Conservation (phyloP, 2,888 invertebrate species). For the Agonopterix subpropinquella region DNA sequence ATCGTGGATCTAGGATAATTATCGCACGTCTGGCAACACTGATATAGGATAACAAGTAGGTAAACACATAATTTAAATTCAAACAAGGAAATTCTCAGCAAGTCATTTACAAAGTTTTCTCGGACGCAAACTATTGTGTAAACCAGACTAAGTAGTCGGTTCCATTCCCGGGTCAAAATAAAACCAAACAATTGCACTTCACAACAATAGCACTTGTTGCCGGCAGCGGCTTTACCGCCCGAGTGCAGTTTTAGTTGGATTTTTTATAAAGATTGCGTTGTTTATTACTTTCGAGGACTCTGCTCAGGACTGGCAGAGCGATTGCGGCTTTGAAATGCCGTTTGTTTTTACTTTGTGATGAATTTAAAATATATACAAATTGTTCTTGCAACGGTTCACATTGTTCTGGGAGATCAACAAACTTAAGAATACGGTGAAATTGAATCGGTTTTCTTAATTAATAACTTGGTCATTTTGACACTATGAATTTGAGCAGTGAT, state of each 20-base stretch:
- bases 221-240: not conserved
- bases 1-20: too few relatives aligned
- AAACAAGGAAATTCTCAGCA: too few relatives aligned
- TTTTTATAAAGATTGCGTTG: constrained; percentile 7
- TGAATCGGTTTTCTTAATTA: too few relatives aligned
- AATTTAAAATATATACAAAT: too few relatives aligned
- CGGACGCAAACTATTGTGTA: not conserved
- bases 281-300: constrained; percentile 4
- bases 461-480: too few relatives aligned
- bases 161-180: not conserved
- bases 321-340: not conserved
- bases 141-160: not conserved
- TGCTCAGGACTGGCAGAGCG: not conserved
- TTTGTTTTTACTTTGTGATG: not conserved
- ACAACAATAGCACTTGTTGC: constrained; percentile 10
- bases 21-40: too few relatives aligned
- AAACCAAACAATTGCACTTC: constrained; percentile 1
- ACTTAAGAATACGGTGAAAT: too few relatives aligned
- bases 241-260: constrained; percentile 1
- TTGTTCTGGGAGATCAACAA: too few relatives aligned
- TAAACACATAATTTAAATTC: too few relatives aligned
- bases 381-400: too few relatives aligned
- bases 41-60: too few relatives aligned
- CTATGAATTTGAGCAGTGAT: too few relatives aligned
- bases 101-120: not conserved